Evolutionary conservation across 2,888 invertebrate species (phyloP).

Genomic region (Dugesia japonica): DNA sequence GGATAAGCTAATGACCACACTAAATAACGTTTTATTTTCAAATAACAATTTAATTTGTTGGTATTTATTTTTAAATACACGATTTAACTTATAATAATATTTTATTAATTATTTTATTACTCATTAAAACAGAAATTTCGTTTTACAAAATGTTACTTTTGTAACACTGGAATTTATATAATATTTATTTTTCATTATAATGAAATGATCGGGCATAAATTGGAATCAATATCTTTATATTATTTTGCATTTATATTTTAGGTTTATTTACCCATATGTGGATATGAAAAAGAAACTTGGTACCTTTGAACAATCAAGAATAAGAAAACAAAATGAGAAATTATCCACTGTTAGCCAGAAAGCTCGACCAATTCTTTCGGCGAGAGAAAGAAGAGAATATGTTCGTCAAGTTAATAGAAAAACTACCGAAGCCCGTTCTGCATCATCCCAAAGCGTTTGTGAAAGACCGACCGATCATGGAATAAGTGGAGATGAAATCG

Average conservation of each 20-base stretch:
- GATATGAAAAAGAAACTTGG: not conserved
- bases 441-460: not conserved
- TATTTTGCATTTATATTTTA: not conserved
- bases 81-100: too few species aligned
- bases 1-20: too few species aligned
- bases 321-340: not conserved
- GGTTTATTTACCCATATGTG: conserved; percentile 2
- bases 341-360: not conserved
- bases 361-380: not conserved
- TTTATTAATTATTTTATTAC: too few species aligned
- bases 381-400: not conserved
- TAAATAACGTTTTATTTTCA: too few species aligned
- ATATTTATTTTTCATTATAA: too few species aligned
- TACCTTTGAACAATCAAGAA: not conserved
- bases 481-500: conserved; percentile 7
- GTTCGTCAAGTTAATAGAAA: not conserved
- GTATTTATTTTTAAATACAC: too few species aligned
- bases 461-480: not conserved
- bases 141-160: too few species aligned
- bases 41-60: too few species aligned
- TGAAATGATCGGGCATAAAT: too few species aligned
- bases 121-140: too few species aligned
- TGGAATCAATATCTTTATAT: too few species aligned
- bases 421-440: conserved; percentile 5
- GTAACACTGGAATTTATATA: too few species aligned